Evolutionary conservation across 2,113 vertebrate genomes (phyloP).

Genomic region (Capreolus pygargus): DNA sequence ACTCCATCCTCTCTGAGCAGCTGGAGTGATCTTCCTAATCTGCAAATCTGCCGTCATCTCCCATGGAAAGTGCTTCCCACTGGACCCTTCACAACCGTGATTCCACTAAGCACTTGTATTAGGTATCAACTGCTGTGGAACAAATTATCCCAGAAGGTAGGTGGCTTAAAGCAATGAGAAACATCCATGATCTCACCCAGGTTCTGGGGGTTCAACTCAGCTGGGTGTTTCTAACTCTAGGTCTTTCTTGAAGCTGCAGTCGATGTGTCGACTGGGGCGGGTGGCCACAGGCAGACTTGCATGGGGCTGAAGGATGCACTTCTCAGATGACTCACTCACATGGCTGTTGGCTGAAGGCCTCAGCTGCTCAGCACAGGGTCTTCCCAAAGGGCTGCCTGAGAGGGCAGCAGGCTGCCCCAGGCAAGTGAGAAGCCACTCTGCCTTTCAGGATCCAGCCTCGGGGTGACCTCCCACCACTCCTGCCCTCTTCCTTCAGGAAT

Average conservation of each 20-base stretch:
- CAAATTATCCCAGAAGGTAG: background rate
- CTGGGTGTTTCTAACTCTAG: too few relatives aligned
- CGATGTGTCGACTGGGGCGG: fast-evolving
- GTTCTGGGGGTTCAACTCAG: background rate
- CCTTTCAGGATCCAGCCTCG: background rate
- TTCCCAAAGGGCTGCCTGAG: background rate
- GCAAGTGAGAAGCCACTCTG: background rate
- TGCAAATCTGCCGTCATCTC: background rate
- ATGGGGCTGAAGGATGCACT: background rate
- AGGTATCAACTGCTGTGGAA: background rate
- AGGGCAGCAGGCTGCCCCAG: fast-evolving
- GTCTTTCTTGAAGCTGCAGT: fast-evolving
- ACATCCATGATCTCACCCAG: fast-evolving
- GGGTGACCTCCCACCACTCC: fast-evolving
- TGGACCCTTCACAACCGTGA: background rate
- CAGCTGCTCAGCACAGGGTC: background rate
- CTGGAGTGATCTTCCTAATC: background rate
- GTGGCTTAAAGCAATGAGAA: background rate
- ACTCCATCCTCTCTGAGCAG: background rate
- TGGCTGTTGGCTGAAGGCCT: fast-evolving
- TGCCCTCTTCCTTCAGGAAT: background rate
- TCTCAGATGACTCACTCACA: background rate
- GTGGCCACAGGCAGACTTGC: background rate
- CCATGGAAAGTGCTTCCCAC: background rate
- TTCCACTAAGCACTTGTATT: background rate